These are phyloP conservation scores for Spilosoma lubricipeda DNA, from an alignment of 2,888 invertebrate species.

Conservation along the genomic window DNA sequence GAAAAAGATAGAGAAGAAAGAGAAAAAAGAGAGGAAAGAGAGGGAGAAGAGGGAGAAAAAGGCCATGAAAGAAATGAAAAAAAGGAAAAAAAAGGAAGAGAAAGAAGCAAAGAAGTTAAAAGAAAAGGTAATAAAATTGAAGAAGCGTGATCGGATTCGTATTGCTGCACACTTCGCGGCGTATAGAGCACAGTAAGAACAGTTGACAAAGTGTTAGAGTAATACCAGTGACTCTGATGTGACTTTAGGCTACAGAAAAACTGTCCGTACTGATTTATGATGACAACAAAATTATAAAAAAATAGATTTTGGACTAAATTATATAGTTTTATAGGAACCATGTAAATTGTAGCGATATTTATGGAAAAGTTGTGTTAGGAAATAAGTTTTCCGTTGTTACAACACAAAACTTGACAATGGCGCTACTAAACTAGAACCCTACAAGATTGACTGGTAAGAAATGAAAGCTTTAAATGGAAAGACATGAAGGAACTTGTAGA, in stretches of 20 bases:
- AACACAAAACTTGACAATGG: neutral
- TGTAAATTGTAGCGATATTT: neutral
- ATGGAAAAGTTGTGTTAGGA: neutral
- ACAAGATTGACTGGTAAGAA: neutral
- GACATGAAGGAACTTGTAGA: constrained; percentile 3
- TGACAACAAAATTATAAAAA: constrained; percentile 4
- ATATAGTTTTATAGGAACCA: constrained; percentile 3
- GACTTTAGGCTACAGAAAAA: neutral
- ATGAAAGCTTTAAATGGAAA: constrained; percentile 14
- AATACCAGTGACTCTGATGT: neutral
- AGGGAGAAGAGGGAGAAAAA: neutral
- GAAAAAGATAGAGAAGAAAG: neutral
- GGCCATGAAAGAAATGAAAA: neutral
- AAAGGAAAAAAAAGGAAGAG: neutral
- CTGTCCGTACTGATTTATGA: neutral
- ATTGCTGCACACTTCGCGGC: neutral
- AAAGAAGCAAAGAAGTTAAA: neutral
- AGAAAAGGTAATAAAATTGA: neutral
- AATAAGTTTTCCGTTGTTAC: neutral
- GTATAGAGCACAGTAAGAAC: neutral
- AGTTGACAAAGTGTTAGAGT: neutral
- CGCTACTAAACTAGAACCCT: neutral
- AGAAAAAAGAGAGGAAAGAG: neutral
- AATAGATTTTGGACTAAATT: neutral
- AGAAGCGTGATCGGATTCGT: no score